Conservation (phyloP, 2,797 vertebrate genomes). For the Harpagifer antarcticus region DNA sequence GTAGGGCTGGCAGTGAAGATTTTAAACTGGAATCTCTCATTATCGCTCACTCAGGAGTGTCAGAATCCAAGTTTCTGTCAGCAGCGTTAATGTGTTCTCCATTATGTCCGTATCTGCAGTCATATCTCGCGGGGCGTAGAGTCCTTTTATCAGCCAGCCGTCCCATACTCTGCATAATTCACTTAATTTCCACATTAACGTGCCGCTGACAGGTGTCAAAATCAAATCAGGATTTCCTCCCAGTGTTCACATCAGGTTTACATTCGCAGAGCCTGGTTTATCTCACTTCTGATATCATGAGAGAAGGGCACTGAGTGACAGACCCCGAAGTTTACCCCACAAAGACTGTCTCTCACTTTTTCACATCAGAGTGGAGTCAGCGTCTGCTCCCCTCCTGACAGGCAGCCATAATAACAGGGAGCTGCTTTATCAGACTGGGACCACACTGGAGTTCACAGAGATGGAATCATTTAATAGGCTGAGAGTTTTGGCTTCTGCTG, state of each 20-base stretch:
- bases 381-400: conserved; percentile 28
- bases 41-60: conserved; percentile 46
- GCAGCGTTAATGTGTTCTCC: conserved; percentile 38
- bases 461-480: conserved; percentile 76
- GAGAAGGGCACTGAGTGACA: conserved; percentile 48
- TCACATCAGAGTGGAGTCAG: conserved; percentile 25
- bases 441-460: conserved; percentile 59
- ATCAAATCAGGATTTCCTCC: conserved; percentile 31
- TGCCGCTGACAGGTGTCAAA: conserved; percentile 60
- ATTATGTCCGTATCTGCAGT: conserved; percentile 41
- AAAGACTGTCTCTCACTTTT: conserved; percentile 40
- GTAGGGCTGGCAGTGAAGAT: conserved; percentile 34
- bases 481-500: conserved; percentile 56
- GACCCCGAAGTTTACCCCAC: conserved; percentile 35
- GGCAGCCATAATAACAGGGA: conserved; percentile 58
- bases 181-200: conserved; percentile 46
- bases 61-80: conserved; percentile 47
- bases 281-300: conserved; percentile 45
- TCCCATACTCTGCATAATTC: conserved; percentile 37
- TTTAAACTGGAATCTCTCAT: conserved; percentile 40
- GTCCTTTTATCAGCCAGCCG: conserved; percentile 49
- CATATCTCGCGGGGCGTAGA: conserved; percentile 44
- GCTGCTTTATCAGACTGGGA: conserved; percentile 63
- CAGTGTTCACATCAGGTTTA: conserved; percentile 14
- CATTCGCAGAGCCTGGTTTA: conserved; percentile 30